Percentiles rank a stretch among this genome's conserved stretches.
Conservation (phyloP, 2,888 invertebrate genomes). For the Asteroscopus sphinx region DNA sequence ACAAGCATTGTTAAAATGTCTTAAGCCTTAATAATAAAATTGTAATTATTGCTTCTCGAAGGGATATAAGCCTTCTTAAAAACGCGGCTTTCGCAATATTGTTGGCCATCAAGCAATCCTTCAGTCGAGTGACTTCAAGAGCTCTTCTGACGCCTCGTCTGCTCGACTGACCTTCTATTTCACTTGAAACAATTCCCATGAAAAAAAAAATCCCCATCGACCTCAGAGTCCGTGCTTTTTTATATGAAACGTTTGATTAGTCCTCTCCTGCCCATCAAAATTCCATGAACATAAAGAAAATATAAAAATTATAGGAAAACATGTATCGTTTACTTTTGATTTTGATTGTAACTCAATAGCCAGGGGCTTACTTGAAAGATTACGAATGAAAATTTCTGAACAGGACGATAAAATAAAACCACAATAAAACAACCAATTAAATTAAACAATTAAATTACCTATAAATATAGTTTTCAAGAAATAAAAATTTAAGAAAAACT, state of each 20-base stretch:
- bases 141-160: constrained; percentile 8
- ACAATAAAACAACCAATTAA: no score
- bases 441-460: no score
- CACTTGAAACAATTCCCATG: constrained; percentile 17
- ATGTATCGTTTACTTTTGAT: constrained; percentile 9
- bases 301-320: constrained; percentile 2
- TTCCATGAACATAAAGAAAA: constrained; percentile 14
- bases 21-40: constrained; percentile 14
- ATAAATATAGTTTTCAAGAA: background rate
- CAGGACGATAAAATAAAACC: no score
- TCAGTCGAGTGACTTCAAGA: constrained; percentile 9
- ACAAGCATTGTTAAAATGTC: constrained; percentile 39
- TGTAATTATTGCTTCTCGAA: no score
- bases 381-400: background rate
- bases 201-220: constrained; percentile 1
- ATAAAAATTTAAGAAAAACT: no score
- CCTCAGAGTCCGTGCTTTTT: no score
- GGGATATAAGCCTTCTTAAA: background rate
- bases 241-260: constrained; percentile 15
- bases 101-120: constrained; percentile 18
- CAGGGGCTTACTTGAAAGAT: constrained; percentile 9
- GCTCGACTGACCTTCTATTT: constrained; percentile 7
- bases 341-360: constrained; percentile 21
- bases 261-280: constrained; percentile 8
- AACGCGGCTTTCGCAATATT: no score